These are phyloP conservation scores for Mya arenaria DNA, from an alignment of 1,140 invertebrate genomes.

Conservation along the genomic window DNA sequence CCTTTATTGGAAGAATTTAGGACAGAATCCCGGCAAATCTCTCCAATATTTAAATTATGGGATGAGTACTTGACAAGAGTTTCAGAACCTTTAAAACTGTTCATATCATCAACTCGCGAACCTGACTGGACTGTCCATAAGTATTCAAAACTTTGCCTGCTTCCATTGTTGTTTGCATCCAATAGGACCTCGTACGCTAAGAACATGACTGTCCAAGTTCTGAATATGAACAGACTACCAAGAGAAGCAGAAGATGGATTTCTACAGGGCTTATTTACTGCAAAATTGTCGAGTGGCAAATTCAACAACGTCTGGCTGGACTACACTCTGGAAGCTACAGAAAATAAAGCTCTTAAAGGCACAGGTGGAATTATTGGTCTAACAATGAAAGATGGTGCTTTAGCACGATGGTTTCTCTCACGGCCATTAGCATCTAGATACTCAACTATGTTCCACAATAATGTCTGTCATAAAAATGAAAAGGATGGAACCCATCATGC, in stretches of 20 bases:
- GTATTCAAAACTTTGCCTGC: conserved; percentile 14
- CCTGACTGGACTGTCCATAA: conserved; percentile 11
- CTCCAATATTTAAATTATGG: conserved; percentile 39
- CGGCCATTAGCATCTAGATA: neutral
- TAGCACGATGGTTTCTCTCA: conserved; percentile 10
- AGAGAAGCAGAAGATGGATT: neutral
- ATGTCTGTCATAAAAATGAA: too few species aligned
- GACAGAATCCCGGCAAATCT: neutral
- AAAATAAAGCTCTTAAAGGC: conserved; percentile 38
- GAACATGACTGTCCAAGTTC: conserved; percentile 18
- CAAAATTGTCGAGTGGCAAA: conserved; percentile 5
- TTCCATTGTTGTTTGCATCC: conserved; percentile 16
- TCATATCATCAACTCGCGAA: neutral
- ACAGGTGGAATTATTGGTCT: conserved; percentile 26
- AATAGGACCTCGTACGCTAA: too few species aligned
- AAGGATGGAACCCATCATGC: neutral
- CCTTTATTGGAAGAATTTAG: conserved; percentile 6
- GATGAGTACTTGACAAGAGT: conserved; percentile 27
- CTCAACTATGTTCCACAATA: too few species aligned
- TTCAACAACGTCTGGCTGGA: conserved; percentile 26
- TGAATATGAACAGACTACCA: conserved; percentile 16
- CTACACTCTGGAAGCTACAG: conserved; percentile 18
- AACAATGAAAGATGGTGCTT: neutral
- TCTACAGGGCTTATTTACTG: neutral
- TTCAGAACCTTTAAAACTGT: conserved; percentile 22